Percentiles rank a stretch among this genome's conserved stretches.
phyloP scores from a whole-genome alignment of 2,113 vertebrate genomes.

The Haliaeetus leucogaster region DNA sequence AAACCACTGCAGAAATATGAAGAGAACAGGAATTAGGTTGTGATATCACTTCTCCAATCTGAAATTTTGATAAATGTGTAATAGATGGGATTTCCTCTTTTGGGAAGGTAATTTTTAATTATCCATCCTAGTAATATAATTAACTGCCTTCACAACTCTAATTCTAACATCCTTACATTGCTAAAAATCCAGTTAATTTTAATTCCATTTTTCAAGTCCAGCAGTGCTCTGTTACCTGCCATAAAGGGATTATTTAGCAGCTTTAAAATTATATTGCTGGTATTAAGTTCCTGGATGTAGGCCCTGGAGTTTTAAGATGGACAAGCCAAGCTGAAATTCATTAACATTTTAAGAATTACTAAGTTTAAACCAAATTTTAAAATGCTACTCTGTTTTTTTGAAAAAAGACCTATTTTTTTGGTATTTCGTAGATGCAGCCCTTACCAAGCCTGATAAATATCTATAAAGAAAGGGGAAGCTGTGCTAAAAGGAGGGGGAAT shows the following conservation, averaged over 20 bases:
- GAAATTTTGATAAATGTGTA: background rate
- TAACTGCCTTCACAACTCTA: constrained; percentile 49
- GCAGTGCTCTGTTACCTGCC: constrained; percentile 58
- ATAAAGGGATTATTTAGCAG: constrained; percentile 65
- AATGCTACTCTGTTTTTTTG: background rate
- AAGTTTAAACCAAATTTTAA: background rate
- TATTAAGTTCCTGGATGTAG: constrained; percentile 30
- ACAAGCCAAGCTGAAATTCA: constrained; percentile 38
- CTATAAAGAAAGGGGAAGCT: background rate
- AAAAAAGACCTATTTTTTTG: background rate
- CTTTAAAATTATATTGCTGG: constrained; percentile 61
- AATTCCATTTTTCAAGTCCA: constrained; percentile 52
- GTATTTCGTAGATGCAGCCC: background rate
- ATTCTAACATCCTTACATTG: constrained; percentile 28
- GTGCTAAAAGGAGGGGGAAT: background rate
- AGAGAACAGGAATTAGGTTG: background rate
- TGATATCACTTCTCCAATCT: background rate
- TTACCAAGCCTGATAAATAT: background rate
- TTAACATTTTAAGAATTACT: background rate
- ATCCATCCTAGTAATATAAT: constrained; percentile 53
- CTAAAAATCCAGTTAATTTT: constrained; percentile 66
- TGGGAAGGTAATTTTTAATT: constrained; percentile 59
- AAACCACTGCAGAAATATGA: background rate
- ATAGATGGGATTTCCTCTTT: constrained; percentile 20
- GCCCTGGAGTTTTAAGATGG: constrained; percentile 32